Evolutionary conservation across 2,113 vertebrate species (phyloP).

Genomic region (Xyliphius kryptos): DNA sequence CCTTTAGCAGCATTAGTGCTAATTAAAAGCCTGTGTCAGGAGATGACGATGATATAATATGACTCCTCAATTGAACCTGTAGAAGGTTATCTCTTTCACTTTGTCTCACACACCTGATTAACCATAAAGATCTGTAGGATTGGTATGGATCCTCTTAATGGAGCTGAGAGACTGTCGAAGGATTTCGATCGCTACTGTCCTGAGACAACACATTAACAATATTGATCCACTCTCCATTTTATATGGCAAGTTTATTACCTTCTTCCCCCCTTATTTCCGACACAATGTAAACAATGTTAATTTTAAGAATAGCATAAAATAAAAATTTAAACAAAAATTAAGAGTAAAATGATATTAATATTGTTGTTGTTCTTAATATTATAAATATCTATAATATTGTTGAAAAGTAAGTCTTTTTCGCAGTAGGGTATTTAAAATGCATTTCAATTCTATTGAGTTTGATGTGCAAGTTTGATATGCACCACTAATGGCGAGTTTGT

Average conservation of each 20-base stretch:
- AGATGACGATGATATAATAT: slow-evolving; percentile 47
- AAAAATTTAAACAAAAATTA: background rate
- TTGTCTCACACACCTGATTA: slow-evolving; percentile 30
- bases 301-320: background rate
- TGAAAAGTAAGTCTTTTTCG: background rate
- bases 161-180: slow-evolving; percentile 18
- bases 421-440: no score
- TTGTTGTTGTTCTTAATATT: background rate
- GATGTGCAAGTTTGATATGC: no score
- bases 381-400: no score
- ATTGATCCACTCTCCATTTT: slow-evolving; percentile 20
- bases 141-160: slow-evolving; percentile 37
- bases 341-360: background rate
- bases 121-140: slow-evolving; percentile 31
- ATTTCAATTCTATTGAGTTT: no score
- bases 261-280: background rate
- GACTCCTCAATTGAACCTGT: slow-evolving; percentile 47
- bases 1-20: slow-evolving; percentile 56
- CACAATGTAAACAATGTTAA: background rate
- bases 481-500: no score
- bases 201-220: slow-evolving; percentile 15
- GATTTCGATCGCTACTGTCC: slow-evolving; percentile 8
- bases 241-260: slow-evolving; percentile 9
- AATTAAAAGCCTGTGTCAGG: slow-evolving; percentile 65
- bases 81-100: slow-evolving; percentile 46